Evolutionary conservation across 2,888 invertebrate species (phyloP).

Genomic region (Mesopsocus fuscifrons): DNA sequence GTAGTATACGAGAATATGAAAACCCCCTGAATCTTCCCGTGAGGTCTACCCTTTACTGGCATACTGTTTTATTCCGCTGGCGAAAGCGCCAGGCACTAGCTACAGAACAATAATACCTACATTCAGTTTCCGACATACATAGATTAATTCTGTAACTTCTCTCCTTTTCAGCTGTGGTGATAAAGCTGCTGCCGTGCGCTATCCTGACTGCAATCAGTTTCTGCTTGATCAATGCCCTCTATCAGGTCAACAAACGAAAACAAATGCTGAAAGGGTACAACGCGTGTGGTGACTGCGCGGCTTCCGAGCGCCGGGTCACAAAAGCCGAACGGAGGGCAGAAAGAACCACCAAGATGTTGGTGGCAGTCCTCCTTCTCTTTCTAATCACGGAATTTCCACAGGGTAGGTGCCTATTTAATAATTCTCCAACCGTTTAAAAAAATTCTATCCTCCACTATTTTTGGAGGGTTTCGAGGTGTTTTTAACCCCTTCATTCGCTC

Average conservation of each 20-base stretch:
- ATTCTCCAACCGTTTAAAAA: neutral
- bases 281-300: slow-evolving; percentile 28
- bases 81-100: too few species aligned
- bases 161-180: slow-evolving; percentile 34
- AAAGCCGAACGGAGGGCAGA: slow-evolving; percentile 59
- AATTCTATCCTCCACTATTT: neutral
- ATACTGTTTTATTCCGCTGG: too few species aligned
- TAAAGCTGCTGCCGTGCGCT: slow-evolving; percentile 62
- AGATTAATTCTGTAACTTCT: too few species aligned
- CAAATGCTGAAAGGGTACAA: slow-evolving; percentile 46
- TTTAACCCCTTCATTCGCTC: too few species aligned
- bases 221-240: slow-evolving; percentile 50
- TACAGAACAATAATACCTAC: too few species aligned
- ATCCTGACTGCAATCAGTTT: slow-evolving; percentile 53
- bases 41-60: too few species aligned
- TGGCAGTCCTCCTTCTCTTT: slow-evolving; percentile 71
- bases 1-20: too few species aligned
- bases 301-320: slow-evolving; percentile 26
- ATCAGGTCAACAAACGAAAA: slow-evolving; percentile 54
- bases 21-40: too few species aligned
- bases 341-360: slow-evolving; percentile 73
- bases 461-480: too few species aligned
- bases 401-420: slow-evolving; percentile 24
- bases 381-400: slow-evolving; percentile 80
- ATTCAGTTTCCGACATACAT: too few species aligned